Evolutionary conservation across 2,113 vertebrate genomes (phyloP).

Genomic region (Tragelaphus strepsiceros): DNA sequence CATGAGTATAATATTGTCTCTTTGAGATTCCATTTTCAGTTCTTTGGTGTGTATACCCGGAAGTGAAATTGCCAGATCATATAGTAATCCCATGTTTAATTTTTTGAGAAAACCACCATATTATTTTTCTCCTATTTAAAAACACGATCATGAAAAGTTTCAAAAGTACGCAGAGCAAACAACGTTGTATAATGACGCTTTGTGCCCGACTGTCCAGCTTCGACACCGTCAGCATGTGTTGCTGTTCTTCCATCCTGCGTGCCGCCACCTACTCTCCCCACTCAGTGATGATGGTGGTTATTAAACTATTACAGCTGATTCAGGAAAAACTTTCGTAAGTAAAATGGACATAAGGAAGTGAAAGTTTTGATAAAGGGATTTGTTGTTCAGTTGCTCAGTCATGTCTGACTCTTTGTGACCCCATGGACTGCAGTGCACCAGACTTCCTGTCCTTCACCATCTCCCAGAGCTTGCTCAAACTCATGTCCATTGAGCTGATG

Average conservation of each 20-base stretch:
- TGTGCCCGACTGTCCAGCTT: neutral
- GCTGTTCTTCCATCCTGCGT: neutral
- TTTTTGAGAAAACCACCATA: neutral
- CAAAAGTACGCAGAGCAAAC: neutral
- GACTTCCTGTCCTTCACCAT: neutral
- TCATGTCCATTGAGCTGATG: neutral
- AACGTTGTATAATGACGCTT: neutral
- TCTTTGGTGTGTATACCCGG: neutral
- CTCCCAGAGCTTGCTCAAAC: neutral
- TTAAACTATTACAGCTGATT: neutral
- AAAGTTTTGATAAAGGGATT: neutral
- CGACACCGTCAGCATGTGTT: accelerated
- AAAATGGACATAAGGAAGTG: neutral
- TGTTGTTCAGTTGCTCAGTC: neutral
- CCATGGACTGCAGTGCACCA: neutral
- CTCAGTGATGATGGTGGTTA: neutral
- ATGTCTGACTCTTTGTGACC: neutral
- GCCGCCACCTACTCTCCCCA: too few species aligned
- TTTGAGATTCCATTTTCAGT: neutral
- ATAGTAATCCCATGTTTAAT: neutral
- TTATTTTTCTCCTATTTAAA: neutral
- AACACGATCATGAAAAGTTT: neutral
- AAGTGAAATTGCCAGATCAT: neutral
- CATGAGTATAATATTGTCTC: neutral
- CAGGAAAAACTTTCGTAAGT: neutral